These are phyloP conservation scores for Sardina pilchardus DNA, from an alignment of 2,113 vertebrate species.

Conservation along the genomic window DNA sequence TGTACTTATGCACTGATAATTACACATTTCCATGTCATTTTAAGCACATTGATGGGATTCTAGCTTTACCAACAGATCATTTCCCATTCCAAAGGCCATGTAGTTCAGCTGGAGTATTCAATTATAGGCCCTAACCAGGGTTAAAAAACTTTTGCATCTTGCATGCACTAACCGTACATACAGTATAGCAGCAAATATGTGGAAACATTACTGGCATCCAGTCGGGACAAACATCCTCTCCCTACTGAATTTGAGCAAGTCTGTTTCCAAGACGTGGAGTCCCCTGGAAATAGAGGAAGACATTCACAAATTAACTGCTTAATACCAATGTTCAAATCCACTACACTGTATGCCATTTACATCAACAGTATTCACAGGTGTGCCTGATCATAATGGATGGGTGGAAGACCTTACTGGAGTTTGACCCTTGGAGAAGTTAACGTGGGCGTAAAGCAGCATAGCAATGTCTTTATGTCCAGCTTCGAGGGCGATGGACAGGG, in stretches of 20 bases:
- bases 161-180: neutral
- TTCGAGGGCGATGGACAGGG: slow-evolving; percentile 93
- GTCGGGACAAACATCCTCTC: neutral
- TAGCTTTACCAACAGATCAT: too few relatives aligned
- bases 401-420: slow-evolving; percentile 73
- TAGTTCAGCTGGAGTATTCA: neutral
- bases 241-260: neutral
- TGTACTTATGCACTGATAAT: neutral
- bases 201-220: neutral
- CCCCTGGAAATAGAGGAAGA: neutral
- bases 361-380: neutral
- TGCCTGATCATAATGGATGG: neutral
- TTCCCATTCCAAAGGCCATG: neutral
- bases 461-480: slow-evolving; percentile 95
- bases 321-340: neutral
- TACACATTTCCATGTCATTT: neutral
- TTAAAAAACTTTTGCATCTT: neutral
- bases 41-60: neutral
- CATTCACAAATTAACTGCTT: neutral
- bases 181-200: neutral
- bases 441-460: slow-evolving; percentile 89
- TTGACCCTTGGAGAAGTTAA: slow-evolving; percentile 89
- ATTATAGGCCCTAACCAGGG: neutral
- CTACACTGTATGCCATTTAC: neutral
- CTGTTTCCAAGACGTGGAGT: slow-evolving; percentile 6